Evolutionary conservation across 2,797 vertebrate genomes (phyloP), one percentile per base, ranked within the genome.

Genomic region (Paedocypris micromegethes): DNA sequence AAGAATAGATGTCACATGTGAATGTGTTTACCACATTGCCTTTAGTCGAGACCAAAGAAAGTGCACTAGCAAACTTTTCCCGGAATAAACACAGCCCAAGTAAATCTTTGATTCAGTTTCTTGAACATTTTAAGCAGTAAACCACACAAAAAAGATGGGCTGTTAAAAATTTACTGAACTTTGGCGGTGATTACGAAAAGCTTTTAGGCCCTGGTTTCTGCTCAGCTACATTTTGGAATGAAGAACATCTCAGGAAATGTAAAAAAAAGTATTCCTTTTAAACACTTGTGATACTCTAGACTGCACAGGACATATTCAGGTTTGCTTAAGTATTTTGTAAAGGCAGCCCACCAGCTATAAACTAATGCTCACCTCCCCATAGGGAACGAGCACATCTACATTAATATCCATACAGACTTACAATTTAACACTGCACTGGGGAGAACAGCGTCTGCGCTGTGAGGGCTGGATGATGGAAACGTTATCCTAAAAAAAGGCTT

Each of bases 341-440:
- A 81, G 74, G 72, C 68, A 44, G 73, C 72, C 78, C 74, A 75
- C 70, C 46, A 49, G 78, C 66, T 59, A 80, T 71, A 66, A 76
- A 69, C 73, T 76, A 75, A 83, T 67, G 77, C 76, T 62, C 58
- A 23, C 66, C 64, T 78, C 79, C 75, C 39, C 42, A 73, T 42
- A 73, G 81, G 74, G 69, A 75, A 64, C 71, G 37, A 61, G 43
- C 60, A 78, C 58, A 78, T 85, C 74, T 79, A 75, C 74, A 82
- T 79, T 80, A 75, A 79, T 48, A 72, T 67, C 39, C 67, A 72
- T 74, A 77, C 46, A 77, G 75, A 75, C 77, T 75, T 62, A 63
- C 65, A 75, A 79, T 82, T 82, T 76, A 70, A 43, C n/a, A 81
- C 75, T 73, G 70, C 73, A 69, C 53, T 52, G 65, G 72, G 59